phyloP scores from a whole-genome alignment of 2,113 vertebrate genomes.

The Carassius gibelio region DNA sequence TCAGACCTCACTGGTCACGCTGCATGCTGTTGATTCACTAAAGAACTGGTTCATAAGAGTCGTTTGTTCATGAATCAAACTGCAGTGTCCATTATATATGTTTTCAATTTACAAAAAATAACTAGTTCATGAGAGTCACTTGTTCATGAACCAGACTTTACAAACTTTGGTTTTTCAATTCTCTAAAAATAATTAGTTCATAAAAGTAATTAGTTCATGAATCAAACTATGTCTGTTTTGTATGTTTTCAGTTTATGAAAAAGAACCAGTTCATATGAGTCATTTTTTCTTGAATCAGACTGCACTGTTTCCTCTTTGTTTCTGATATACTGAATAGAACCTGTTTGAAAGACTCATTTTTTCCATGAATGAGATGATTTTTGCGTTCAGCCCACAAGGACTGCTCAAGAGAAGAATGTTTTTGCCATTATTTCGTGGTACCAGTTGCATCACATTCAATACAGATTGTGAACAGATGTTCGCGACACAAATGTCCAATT shows the following conservation, averaged over 20 bases:
- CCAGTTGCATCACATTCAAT: background rate
- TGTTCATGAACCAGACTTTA: too few relatives aligned
- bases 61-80: too few relatives aligned
- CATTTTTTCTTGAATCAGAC: background rate
- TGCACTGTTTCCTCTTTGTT: background rate
- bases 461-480: background rate
- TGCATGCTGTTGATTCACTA: background rate
- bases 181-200: too few relatives aligned
- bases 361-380: background rate
- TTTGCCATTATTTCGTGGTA: background rate
- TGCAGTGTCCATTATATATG: too few relatives aligned
- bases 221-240: background rate
- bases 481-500: background rate
- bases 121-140: too few relatives aligned
- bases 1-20: background rate
- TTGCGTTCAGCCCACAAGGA: background rate
- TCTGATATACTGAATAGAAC: background rate
- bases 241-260: background rate
- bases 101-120: too few relatives aligned
- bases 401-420: background rate
- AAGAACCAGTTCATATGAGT: background rate
- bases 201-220: background rate
- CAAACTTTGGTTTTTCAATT: too few relatives aligned
- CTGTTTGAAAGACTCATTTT: background rate
- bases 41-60: background rate